Conservation (phyloP, 2,113 vertebrate species). For the Cygnus buccinator region DNA sequence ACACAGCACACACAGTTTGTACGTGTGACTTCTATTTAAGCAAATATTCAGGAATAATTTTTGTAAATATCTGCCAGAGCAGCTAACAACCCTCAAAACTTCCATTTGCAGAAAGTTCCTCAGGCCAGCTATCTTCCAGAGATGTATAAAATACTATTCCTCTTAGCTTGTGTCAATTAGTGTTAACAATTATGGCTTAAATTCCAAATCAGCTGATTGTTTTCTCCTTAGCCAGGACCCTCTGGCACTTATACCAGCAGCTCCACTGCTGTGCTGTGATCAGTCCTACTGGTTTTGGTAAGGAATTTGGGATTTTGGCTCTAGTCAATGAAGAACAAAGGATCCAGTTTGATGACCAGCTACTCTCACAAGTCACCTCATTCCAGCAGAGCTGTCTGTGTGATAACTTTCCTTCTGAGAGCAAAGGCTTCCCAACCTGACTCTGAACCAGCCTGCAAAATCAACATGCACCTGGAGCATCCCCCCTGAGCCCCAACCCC, state of each 20-base stretch:
- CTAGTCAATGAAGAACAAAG: neutral
- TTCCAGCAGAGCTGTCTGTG: neutral
- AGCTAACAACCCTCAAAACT: neutral
- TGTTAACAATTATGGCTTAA: neutral
- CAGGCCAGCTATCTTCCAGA: neutral
- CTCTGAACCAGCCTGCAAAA: neutral
- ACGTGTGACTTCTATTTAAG: fast-evolving
- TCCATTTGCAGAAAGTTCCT: neutral
- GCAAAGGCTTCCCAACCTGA: neutral
- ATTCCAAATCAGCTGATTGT: neutral
- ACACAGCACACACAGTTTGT: fast-evolving
- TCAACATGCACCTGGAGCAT: neutral
- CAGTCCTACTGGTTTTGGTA: neutral
- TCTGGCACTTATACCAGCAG: neutral
- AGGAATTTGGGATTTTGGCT: neutral
- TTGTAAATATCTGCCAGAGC: neutral
- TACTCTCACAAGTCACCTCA: fast-evolving
- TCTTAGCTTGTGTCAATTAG: neutral
- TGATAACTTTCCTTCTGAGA: neutral
- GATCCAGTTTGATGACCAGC: neutral
- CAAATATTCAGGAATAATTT: neutral
- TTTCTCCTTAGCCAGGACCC: neutral
- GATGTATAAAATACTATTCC: fast-evolving
- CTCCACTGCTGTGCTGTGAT: neutral
- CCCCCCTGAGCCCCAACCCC: fast-evolving